Conservation (phyloP, 1,140 invertebrate species). For the Drosophila nasuta region DNA sequence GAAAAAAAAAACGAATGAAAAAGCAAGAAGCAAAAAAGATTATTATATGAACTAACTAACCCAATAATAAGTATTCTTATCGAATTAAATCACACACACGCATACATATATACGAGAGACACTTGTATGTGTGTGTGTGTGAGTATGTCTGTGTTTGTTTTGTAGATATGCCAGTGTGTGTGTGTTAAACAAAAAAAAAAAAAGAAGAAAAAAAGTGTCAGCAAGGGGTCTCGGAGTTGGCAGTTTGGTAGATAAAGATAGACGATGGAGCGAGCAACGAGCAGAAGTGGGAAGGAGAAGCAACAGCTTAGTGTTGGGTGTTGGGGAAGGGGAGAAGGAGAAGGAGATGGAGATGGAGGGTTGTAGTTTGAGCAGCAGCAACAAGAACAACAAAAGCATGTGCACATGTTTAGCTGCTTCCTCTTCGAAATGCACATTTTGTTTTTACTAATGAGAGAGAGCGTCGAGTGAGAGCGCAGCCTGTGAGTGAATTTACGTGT, state of each 20-base stretch:
- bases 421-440: constrained; percentile 43
- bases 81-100: constrained; percentile 72
- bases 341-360: constrained; percentile 3
- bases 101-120: neutral
- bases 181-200: constrained; percentile 39
- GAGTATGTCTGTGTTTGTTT: constrained; percentile 37
- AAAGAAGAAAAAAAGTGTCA: constrained; percentile 47
- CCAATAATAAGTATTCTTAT: constrained; percentile 83
- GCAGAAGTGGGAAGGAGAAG: constrained; percentile 1
- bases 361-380: neutral
- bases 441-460: constrained; percentile 41
- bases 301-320: neutral
- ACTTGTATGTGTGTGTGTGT: constrained; percentile 22
- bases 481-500: neutral
- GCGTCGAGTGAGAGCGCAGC: constrained; percentile 42
- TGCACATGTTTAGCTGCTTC: constrained; percentile 40
- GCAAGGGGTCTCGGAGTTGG: constrained; percentile 57
- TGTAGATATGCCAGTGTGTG: constrained; percentile 35
- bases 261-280: constrained; percentile 6
- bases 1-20: constrained; percentile 3
- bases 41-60: constrained; percentile 82
- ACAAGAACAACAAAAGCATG: constrained; percentile 5
- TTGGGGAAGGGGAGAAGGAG: neutral
- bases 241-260: constrained; percentile 47
- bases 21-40: constrained; percentile 49